Base-by-base conservation (phyloP, 2,888 invertebrate genomes). In the Apoda limacodes region DNA sequence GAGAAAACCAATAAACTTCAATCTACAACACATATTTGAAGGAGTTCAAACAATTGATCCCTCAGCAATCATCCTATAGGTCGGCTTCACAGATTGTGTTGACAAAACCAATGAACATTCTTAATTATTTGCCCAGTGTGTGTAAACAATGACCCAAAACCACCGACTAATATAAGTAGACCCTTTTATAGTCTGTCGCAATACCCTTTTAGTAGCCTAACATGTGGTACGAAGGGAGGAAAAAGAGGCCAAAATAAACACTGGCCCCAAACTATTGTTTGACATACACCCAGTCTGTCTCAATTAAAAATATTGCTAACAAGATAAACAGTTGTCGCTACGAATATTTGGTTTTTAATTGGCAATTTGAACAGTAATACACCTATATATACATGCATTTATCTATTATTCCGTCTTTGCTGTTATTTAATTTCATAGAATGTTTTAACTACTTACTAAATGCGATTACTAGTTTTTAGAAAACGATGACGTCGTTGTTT, bases 41-140 rank as follows among this genome's bases (percentile, higher is more conserved):
- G 52, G 51, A 54, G 48, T 48, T 46, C 65, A 71, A 71, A 74
- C 72, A 72, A 67, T 59, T 42, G 51, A 48, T 53, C 67, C 63
- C 67, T 53, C 50, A 45, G 48, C 61, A 61, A 65, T 61, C 61
- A 57, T 50, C 51, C 54, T 39, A 45, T 52, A 46, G n/a, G n/a
- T 42, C 46, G 46, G 46, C 32, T 50, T 52, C 55, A 55, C 53
- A 55, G 51, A 60, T 53, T 63, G 57, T 74, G 69, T 78, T 76
- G 71, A 74, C 78, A 70, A 68, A 72, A 70, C 74, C 75, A 75
- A 67, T 78, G 75, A 75, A 75, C 74, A 71, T 63, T 75, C 72
- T 68, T 78, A 75, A 78, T 80, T 75, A 80, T 80, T 76, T 76
- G 71, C 68, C 58, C 55, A 50, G 62, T 61, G 64, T 58, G 55